Percentiles rank a stretch among this genome's conserved stretches.
These are phyloP conservation scores for Urocitellus parryii DNA, from an alignment of 2,113 vertebrate species.

Conservation along the genomic window DNA sequence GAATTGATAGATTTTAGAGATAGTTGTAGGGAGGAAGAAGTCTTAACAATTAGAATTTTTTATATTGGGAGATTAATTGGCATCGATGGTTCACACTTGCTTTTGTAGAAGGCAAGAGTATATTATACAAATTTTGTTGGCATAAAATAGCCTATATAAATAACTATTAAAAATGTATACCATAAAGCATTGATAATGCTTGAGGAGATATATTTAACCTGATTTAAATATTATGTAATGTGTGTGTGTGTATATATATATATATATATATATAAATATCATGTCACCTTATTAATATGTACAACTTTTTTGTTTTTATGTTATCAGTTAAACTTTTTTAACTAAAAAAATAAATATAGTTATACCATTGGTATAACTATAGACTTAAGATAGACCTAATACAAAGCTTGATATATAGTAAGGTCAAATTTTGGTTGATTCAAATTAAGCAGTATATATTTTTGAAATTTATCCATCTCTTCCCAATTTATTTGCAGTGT, in stretches of 20 bases:
- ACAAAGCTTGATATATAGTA: neutral
- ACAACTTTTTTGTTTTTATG: neutral
- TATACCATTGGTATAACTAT: neutral
- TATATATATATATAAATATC: neutral
- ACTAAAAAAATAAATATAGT: neutral
- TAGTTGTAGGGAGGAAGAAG: neutral
- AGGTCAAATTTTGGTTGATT: neutral
- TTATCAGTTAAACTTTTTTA: neutral
- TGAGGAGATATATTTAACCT: neutral
- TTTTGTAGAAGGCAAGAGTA: neutral
- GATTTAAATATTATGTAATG: neutral
- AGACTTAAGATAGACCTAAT: neutral
- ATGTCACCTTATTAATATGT: neutral
- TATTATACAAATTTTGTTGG: constrained; percentile 19
- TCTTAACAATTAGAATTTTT: neutral
- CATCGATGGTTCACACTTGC: neutral
- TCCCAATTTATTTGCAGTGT: neutral
- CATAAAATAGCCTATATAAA: neutral
- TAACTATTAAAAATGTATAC: neutral
- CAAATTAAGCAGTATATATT: neutral
- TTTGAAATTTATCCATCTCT: neutral
- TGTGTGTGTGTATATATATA: neutral
- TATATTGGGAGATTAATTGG: neutral
- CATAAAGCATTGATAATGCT: neutral
- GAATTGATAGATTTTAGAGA: neutral